Evolutionary conservation across 2,888 invertebrate species (phyloP), one percentile per base, ranked within the genome.

Genomic region (Pseudolycoriella hygida): DNA sequence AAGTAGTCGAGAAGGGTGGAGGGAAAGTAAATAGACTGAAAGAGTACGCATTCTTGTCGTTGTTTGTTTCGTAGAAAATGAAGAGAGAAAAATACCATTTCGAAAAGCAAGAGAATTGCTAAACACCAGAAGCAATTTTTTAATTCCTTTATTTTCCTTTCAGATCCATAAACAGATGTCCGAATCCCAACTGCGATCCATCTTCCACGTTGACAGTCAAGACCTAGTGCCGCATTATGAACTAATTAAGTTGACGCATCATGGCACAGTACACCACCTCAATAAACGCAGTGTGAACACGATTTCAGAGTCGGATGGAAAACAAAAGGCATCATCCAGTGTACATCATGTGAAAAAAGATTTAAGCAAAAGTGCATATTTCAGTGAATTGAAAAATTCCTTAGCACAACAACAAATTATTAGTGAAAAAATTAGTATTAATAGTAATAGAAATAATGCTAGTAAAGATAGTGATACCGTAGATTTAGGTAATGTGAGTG

Each of bases 111-210:
- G n/a, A n/a, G n/a, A n/a, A n/a, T n/a, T n/a, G n/a, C n/a, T n/a
- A n/a, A n/a, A n/a, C n/a, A n/a, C n/a, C n/a, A n/a, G n/a, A n/a
- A n/a, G n/a, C n/a, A n/a, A n/a, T n/a, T n/a, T n/a, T n/a, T n/a
- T n/a, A n/a, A n/a, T n/a, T n/a, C n/a, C n/a, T n/a, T n/a, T n/a
- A n/a, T 25, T 25, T 25, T 25, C 25, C 25, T 42, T 32, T 17
- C 79, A 89, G 88, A 75, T 88, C 60, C 89, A 90, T 73, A 82
- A 82, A 69, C 80, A 80, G 61, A 89, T 90, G 89, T 81, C 83
- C 53, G 66, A 74, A 59, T 80, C 83, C 50, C 88, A 90, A 68
- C 69, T 88, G 58, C 73, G 74, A 61, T 76, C 74, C 59, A 77
- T 88, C 51, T 90, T 90, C 68, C 87, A 89, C 66, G 83, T 87